Percentiles rank a stretch among this genome's conserved stretches.
Evolutionary conservation across 37 sponge, comb jelly and placozoan species (phyloP).

Genomic region (Chondrilla cf. caribensis): DNA sequence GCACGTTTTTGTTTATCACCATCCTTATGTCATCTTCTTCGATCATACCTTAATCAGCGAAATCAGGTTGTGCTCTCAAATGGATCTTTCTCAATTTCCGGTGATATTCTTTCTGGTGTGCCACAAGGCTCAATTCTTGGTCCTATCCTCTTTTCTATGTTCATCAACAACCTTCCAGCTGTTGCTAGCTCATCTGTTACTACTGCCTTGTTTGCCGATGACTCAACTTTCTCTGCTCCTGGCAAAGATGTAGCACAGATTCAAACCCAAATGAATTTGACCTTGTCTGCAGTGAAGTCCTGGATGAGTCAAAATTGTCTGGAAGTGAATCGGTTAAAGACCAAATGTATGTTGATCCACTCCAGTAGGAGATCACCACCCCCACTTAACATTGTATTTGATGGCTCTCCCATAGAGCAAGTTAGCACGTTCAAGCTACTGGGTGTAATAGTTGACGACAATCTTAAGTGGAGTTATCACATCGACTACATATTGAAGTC

Average conservation of each 20-base stretch:
- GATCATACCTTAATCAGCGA: conserved; percentile 1
- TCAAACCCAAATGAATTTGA: not conserved
- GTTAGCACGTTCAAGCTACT: conserved; percentile 10
- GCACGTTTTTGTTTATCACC: not conserved
- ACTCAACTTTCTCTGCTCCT: conserved; percentile 12
- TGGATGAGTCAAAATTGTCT: conserved; percentile 16
- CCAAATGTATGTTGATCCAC: conserved; percentile 13
- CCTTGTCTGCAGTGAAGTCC: not conserved
- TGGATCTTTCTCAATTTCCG: not conserved
- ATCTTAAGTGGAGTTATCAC: not conserved
- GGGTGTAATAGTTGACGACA: not conserved
- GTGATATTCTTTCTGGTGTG: conserved; percentile 2
- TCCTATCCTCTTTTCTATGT: conserved; percentile 9
- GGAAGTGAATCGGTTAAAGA: not conserved
- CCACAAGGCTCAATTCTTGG: conserved; percentile 25
- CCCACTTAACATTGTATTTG: conserved; percentile 3
- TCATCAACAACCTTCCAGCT: conserved; percentile 15
- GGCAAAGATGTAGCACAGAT: not conserved
- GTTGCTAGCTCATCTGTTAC: not conserved
- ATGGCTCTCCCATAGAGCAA: conserved; percentile 13
- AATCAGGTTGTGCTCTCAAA: conserved; percentile 2
- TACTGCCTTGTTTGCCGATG: conserved; percentile 18
- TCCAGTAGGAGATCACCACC: conserved; percentile 8
- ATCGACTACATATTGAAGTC: not conserved
- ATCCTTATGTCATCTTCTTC: conserved; percentile 4